Conservation (phyloP, 2,797 vertebrate genomes). For the Chaetodon trifasciatus region DNA sequence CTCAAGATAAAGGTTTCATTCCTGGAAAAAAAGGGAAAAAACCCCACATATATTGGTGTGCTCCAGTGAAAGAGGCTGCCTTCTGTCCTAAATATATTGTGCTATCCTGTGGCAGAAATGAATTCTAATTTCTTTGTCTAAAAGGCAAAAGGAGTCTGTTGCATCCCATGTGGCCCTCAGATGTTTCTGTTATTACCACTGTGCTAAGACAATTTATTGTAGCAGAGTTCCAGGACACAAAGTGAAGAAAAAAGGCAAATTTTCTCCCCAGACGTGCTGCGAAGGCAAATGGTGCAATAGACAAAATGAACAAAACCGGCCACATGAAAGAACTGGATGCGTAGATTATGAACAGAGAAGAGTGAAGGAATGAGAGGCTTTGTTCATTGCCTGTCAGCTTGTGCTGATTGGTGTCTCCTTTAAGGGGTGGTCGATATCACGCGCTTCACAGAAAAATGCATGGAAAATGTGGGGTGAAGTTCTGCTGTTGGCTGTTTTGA, state of each 20-base stretch:
- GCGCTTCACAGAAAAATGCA: constrained; percentile 74
- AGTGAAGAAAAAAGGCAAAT: constrained; percentile 42
- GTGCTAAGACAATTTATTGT: constrained; percentile 68
- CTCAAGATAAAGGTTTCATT: constrained; percentile 73
- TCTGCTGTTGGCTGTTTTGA: constrained; percentile 60
- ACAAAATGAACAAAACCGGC: constrained; percentile 44
- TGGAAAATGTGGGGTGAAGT: constrained; percentile 53
- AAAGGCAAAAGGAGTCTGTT: constrained; percentile 45
- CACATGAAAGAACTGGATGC: constrained; percentile 35
- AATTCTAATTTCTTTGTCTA: constrained; percentile 59
- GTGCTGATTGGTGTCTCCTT: constrained; percentile 65
- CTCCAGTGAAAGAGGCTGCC: constrained; percentile 25
- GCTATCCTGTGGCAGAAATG: constrained; percentile 57
- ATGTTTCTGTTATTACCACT: constrained; percentile 73
- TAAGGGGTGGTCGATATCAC: constrained; percentile 63
- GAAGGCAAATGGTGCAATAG: constrained; percentile 39
- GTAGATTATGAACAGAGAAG: constrained; percentile 59
- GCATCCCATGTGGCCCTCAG: constrained; percentile 73
- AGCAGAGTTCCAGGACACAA: constrained; percentile 43
- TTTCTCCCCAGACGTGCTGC: constrained; percentile 30
- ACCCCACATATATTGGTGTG: constrained; percentile 18
- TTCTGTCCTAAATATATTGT: constrained; percentile 46
- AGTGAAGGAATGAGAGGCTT: constrained; percentile 48
- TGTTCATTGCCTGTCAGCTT: constrained; percentile 53
- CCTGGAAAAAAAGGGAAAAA: constrained; percentile 45